These are phyloP conservation scores for Planococcus citri DNA, from an alignment of 1,140 invertebrate species.

Conservation along the genomic window DNA sequence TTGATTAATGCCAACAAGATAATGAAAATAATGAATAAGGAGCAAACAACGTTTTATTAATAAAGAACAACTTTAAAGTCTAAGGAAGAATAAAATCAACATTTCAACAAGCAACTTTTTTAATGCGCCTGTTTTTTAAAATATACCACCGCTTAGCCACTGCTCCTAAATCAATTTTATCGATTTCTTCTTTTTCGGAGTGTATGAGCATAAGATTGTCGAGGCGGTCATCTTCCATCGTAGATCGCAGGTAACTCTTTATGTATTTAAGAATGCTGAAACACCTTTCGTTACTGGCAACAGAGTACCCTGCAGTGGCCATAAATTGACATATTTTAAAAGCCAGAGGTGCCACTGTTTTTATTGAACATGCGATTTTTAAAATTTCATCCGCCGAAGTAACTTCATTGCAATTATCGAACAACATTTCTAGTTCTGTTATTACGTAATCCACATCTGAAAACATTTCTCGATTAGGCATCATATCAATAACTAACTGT, in stretches of 20 bases:
- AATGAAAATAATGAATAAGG: too few relatives aligned
- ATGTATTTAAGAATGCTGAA: conserved; percentile 17
- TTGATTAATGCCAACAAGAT: too few relatives aligned
- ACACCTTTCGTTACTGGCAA: conserved; percentile 14
- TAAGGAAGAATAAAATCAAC: too few relatives aligned
- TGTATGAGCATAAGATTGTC: background rate
- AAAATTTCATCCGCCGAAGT: background rate
- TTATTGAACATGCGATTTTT: background rate
- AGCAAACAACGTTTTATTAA: too few relatives aligned
- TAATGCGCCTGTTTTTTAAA: conserved; percentile 20
- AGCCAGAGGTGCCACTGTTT: background rate
- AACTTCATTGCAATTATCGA: background rate
- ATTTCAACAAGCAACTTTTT: too few relatives aligned
- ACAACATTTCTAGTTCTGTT: background rate
- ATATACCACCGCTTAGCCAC: conserved; percentile 10
- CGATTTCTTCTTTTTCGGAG: conserved; percentile 8
- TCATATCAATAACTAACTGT: background rate
- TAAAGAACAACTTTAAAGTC: too few relatives aligned
- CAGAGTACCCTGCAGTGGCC: background rate
- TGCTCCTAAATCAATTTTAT: conserved; percentile 13
- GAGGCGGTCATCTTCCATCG: background rate
- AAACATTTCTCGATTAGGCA: background rate
- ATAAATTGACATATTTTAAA: conserved; percentile 12
- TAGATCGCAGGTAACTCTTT: conserved; percentile 16
- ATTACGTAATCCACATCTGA: background rate